phyloP scores from a whole-genome alignment of 2,797 vertebrate genomes.

The Rhynchotus rufescens region DNA sequence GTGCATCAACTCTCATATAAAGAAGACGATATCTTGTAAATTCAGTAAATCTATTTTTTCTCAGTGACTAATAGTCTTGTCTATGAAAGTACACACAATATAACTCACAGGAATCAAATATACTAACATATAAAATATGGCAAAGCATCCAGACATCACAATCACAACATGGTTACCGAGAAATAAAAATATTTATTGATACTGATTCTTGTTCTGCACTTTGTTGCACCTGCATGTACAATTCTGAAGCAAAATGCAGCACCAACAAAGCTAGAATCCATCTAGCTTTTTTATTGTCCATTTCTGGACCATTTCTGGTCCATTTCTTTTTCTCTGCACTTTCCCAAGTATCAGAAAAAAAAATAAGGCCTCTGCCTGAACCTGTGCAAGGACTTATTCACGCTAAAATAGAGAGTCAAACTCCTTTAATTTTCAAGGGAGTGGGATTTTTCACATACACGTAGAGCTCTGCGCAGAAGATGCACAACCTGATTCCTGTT shows the following conservation, averaged over 20 bases:
- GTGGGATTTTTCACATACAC: neutral
- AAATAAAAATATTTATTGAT: neutral
- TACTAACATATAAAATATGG: neutral
- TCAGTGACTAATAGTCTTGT: neutral
- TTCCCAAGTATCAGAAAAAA: neutral
- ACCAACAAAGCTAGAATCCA: neutral
- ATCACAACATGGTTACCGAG: neutral
- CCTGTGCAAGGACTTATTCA: neutral
- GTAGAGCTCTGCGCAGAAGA: neutral
- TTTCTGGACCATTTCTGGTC: neutral
- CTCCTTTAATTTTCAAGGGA: neutral
- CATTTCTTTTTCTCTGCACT: neutral
- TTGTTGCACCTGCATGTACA: neutral
- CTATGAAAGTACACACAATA: neutral
- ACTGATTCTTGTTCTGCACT: neutral
- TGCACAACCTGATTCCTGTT: neutral
- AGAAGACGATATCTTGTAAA: neutral
- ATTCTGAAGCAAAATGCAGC: neutral
- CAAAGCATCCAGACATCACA: neutral
- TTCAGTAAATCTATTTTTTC: neutral
- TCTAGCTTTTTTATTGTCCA: neutral
- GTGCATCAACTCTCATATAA: neutral
- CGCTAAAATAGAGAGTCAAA: neutral
- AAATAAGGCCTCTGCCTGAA: neutral
- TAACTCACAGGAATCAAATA: neutral